Evolutionary conservation across 2,113 vertebrate genomes (phyloP), one percentile per base, ranked within the genome.

Genomic region (Sminthopsis crassicaudata): DNA sequence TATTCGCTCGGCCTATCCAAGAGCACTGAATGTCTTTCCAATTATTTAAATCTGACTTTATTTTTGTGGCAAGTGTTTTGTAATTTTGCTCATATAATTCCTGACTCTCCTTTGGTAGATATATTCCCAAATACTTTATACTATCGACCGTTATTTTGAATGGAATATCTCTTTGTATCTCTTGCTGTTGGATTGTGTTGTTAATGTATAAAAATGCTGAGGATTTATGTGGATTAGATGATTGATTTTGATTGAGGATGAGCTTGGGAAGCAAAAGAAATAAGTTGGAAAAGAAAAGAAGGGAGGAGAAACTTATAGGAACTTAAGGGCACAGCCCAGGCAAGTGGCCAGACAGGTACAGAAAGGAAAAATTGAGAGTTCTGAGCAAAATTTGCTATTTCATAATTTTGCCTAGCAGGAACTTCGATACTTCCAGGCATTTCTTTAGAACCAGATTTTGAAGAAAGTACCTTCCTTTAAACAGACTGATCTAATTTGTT

Each of bases 401-500:
- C 88, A 36, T 9, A 90, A 19, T 46, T 95, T 91, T 90, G 0
- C 23, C 90, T 50, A 30, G n/a, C n/a, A n/a, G 84, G 55, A 36
- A 46, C 53, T 84, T 52, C 46, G 50, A 60, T 53, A 0, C 22
- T 16, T 90, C 52, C 46, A 1, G 24, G 12, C 26, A 26, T 54
- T 76, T 93, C 89, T 89, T 55, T 25, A 30, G 4, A 48, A 89
- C 48, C 76, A n/a, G 36, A 36, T 76, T 90, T 91, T 51, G 90
- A 92, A 46, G n/a, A 52, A 93, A 91, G 50, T 92, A 91, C 25
- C 2, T 67, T 57, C 84, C 55, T 76, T 93, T 3, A 89, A 92
- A 89, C 53, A 97, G 92, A 95, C 2, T 24, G 52, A 88, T 89
- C 84, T 67, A 57, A 90, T 67, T 54, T 95, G 96, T 93, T 96